A percentile compares a stretch with the other conserved stretches of the same genome.
Evolutionary conservation across 2,797 vertebrate genomes (phyloP).

Genomic region (Propithecus deckenii): DNA sequence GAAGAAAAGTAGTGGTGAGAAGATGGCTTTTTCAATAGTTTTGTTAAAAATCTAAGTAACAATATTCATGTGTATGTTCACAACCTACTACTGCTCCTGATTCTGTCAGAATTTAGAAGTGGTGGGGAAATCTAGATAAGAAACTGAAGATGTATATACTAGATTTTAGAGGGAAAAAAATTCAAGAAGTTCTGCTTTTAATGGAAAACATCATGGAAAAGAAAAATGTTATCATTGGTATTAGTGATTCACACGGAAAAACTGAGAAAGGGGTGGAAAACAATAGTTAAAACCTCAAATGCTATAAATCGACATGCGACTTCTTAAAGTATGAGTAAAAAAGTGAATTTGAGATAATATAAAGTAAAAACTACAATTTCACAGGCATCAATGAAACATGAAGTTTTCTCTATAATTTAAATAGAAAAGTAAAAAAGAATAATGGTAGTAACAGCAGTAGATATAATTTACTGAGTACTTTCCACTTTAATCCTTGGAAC

Average conservation of each 20-base stretch:
- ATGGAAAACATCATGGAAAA: background rate
- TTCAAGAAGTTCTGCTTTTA: background rate
- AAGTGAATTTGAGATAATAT: background rate
- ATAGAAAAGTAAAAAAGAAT: background rate
- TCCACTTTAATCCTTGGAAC: background rate
- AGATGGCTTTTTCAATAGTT: background rate
- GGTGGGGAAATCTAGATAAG: background rate
- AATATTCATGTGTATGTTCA: background rate
- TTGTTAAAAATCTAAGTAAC: background rate
- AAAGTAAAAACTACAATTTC: background rate
- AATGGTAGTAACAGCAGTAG: background rate
- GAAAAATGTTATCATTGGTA: background rate
- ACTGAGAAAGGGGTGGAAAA: background rate
- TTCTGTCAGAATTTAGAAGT: background rate
- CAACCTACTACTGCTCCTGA: background rate
- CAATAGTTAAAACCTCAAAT: background rate
- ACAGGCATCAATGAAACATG: background rate
- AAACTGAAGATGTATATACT: background rate
- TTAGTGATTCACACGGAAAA: background rate
- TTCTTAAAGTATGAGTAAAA: background rate
- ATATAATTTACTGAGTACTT: background rate
- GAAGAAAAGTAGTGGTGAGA: background rate
- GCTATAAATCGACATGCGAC: background rate
- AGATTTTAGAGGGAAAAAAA: background rate
- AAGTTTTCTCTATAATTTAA: background rate